These are phyloP conservation scores for Mycalesis mineus DNA, from an alignment of 2,888 invertebrate genomes.

Conservation along the genomic window DNA sequence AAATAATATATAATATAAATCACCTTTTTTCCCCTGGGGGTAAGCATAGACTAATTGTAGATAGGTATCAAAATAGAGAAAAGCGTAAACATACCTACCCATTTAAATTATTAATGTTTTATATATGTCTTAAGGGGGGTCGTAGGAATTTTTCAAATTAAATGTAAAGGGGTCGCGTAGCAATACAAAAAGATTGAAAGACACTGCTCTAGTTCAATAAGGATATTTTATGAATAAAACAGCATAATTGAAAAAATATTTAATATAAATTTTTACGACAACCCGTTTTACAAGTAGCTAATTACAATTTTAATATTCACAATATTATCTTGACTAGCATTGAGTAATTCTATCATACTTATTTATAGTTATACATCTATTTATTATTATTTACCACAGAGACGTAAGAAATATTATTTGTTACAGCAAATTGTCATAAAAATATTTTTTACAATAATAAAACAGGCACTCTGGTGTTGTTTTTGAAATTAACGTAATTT, in stretches of 20 bases:
- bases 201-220: too few species aligned
- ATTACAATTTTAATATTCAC: conserved; percentile 23
- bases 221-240: conserved; percentile 33
- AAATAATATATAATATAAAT: too few species aligned
- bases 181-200: too few species aligned
- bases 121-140: too few species aligned
- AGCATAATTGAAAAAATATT: conserved; percentile 57
- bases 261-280: conserved; percentile 74
- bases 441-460: conserved; percentile 36
- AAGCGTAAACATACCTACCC: too few species aligned
- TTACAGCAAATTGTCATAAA: conserved; percentile 26
- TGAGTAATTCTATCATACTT: not conserved
- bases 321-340: conserved; percentile 19
- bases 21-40: too few species aligned
- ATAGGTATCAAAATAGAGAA: too few species aligned
- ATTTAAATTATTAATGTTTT: too few species aligned
- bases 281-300: conserved; percentile 48
- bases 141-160: too few species aligned
- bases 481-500: conserved; percentile 10
- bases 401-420: not conserved
- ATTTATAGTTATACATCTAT: not conserved
- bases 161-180: too few species aligned
- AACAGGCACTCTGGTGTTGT: conserved; percentile 55
- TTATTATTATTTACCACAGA: conserved; percentile 9
- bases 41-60: too few species aligned